Evolutionary conservation across 2,888 invertebrate species (phyloP).

Genomic region (Dryobota labecula): DNA sequence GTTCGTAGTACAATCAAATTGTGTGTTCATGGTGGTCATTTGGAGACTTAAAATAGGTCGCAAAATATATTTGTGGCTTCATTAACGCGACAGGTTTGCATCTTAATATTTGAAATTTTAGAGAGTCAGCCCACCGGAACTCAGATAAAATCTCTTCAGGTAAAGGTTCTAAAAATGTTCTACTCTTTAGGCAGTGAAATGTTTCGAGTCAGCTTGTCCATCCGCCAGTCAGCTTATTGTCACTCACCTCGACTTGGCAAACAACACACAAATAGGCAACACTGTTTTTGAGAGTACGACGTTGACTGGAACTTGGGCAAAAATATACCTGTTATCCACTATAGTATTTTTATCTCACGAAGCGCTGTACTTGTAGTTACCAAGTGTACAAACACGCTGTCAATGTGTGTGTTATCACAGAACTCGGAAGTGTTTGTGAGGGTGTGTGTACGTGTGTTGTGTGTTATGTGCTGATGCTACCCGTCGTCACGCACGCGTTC

Average conservation of each 20-base stretch:
- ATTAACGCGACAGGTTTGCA: not conserved
- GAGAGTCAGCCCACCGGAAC: not conserved
- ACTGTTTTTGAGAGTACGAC: not conserved
- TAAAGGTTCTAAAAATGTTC: conserved; percentile 1
- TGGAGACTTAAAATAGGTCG: not conserved
- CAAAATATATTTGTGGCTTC: not conserved
- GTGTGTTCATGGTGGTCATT: not conserved
- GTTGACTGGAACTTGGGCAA: not conserved
- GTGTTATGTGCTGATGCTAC: not conserved
- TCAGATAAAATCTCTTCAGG: conserved; percentile 15
- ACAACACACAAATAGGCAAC: not conserved
- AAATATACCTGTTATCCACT: not conserved
- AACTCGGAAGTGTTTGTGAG: too few species aligned
- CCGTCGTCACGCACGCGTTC: not conserved
- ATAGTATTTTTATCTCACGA: too few species aligned
- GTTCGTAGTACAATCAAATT: not conserved
- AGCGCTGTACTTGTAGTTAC: too few species aligned
- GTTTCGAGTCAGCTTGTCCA: conserved; percentile 20
- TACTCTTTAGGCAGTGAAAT: not conserved
- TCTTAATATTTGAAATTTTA: not conserved
- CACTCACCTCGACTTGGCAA: conserved; percentile 10
- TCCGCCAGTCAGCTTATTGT: conserved; percentile 42
- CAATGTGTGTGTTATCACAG: too few species aligned
- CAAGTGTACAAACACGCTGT: too few species aligned
- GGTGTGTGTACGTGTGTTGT: too few species aligned